Conservation (phyloP, 2,113 vertebrate genomes). For the Capreolus pygargus region DNA sequence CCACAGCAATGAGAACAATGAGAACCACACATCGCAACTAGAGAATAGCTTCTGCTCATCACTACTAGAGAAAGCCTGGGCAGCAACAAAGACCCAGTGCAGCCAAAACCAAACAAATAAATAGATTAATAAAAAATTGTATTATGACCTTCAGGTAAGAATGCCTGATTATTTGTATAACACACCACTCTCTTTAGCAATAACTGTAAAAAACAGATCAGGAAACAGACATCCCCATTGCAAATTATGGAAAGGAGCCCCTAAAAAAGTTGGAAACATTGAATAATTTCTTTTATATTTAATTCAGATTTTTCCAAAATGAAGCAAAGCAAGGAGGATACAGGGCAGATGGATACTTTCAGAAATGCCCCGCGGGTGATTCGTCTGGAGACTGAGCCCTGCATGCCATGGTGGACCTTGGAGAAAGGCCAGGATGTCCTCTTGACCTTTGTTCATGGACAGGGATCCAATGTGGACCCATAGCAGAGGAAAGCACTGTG, state of each 20-base stretch:
- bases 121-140: background rate
- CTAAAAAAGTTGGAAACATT: background rate
- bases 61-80: background rate
- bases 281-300: background rate
- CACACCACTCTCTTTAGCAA: background rate
- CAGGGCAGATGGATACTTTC: background rate
- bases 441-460: background rate
- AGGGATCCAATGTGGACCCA: too few relatives aligned
- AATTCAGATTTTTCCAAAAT: background rate
- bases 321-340: background rate
- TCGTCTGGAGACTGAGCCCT: background rate
- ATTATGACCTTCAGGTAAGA: background rate
- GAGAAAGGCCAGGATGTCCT: background rate
- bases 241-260: background rate
- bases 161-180: background rate
- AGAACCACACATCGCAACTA: accelerated
- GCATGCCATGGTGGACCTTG: background rate
- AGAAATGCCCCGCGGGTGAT: background rate
- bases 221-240: background rate
- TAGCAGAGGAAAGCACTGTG: background rate
- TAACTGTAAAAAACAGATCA: background rate
- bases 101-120: background rate
- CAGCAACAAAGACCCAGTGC: background rate
- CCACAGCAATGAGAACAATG: background rate
- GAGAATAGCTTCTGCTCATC: accelerated